Conservation (phyloP, 2,113 vertebrate genomes). For the Corvus cornix region DNA sequence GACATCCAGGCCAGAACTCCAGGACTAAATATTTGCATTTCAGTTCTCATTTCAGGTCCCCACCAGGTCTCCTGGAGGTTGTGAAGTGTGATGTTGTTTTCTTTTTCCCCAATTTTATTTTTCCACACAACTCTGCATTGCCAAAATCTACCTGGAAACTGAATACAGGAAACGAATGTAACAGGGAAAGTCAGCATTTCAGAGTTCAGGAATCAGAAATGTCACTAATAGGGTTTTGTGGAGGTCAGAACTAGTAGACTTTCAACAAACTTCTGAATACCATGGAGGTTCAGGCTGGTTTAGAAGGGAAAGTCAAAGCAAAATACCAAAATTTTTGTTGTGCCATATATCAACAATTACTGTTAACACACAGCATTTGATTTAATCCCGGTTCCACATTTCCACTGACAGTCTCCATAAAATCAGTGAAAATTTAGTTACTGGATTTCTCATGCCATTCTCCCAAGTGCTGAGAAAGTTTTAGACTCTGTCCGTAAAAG, state of each 20-base stretch:
- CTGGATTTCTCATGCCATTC: slow-evolving; percentile 17
- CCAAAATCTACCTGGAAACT: slow-evolving; percentile 1
- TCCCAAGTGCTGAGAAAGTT: neutral
- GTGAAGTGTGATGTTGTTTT: neutral
- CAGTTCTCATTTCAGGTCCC: neutral
- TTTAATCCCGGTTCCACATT: slow-evolving; percentile 18
- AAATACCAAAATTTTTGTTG: neutral
- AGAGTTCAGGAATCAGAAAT: neutral
- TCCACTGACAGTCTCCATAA: slow-evolving; percentile 9
- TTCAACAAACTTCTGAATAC: neutral
- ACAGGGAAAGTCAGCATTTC: neutral
- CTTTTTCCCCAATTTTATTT: neutral
- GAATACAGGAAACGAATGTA: neutral
- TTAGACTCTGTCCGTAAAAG: neutral
- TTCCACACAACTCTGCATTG: neutral
- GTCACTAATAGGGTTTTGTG: neutral
- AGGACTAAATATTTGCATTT: neutral
- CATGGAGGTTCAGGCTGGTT: neutral
- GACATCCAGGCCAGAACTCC: neutral
- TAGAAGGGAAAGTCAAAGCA: neutral
- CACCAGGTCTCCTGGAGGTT: neutral
- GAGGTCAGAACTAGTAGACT: neutral
- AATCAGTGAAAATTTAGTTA: slow-evolving; percentile 35
- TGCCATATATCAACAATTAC: neutral
- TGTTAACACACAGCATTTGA: neutral